Evolutionary conservation across 2,888 invertebrate species (phyloP).

Genomic region (Dendrolimus houi): DNA sequence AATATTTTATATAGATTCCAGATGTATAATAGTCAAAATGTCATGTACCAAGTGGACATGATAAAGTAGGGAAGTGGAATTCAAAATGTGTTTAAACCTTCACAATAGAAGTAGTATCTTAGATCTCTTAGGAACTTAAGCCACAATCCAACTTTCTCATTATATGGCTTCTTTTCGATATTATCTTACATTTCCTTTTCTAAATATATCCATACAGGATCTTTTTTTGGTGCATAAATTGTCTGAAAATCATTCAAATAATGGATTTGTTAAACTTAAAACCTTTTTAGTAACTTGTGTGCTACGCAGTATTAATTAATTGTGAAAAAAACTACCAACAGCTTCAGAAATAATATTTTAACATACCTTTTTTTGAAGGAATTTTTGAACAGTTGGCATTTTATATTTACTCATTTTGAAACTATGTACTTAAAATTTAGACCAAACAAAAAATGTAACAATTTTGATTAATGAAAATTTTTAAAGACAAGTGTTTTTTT

Average conservation of each 20-base stretch:
- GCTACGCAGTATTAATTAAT: neutral
- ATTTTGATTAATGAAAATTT: neutral
- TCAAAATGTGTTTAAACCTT: slow-evolving; percentile 29
- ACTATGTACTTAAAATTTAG: slow-evolving; percentile 13
- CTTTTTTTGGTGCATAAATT: slow-evolving; percentile 41
- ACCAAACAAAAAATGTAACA: neutral
- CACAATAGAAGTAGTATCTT: slow-evolving; percentile 32
- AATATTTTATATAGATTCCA: too few relatives aligned
- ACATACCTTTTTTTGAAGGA: slow-evolving; percentile 48
- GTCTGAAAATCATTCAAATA: slow-evolving; percentile 26
- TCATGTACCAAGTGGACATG: too few relatives aligned
- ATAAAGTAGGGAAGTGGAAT: too few relatives aligned
- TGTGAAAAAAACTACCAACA: too few relatives aligned
- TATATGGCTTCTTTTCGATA: slow-evolving; percentile 50
- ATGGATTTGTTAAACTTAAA: neutral
- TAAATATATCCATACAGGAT: slow-evolving; percentile 57
- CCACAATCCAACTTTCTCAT: slow-evolving; percentile 57
- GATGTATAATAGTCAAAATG: too few relatives aligned
- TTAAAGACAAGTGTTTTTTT: too few relatives aligned
- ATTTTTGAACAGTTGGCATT: slow-evolving; percentile 43
- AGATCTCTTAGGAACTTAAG: slow-evolving; percentile 48
- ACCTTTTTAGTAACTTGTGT: neutral
- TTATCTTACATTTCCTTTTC: slow-evolving; percentile 56
- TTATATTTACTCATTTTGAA: slow-evolving; percentile 43
- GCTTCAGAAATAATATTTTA: too few relatives aligned